Percentiles rank a stretch among this genome's conserved stretches.
phyloP scores from a whole-genome alignment of 2,113 vertebrate genomes.

The Hemiscyllium ocellatum region DNA sequence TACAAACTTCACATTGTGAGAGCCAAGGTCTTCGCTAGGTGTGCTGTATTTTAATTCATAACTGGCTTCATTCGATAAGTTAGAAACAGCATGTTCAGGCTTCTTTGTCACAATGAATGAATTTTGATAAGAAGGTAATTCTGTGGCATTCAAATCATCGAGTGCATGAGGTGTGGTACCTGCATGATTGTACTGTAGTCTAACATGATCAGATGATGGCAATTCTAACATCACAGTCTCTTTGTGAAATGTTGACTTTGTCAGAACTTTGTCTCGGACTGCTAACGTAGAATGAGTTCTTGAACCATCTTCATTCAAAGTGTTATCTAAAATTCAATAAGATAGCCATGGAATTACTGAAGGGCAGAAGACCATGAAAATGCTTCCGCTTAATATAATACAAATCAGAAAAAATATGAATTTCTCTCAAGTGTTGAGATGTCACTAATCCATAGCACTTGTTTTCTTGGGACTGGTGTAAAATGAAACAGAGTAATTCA shows the following conservation, averaged over 20 bases:
- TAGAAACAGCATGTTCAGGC: conserved; percentile 71
- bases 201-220: conserved; percentile 78
- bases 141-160: conserved; percentile 67
- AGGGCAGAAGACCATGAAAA: not conserved
- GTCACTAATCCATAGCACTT: not conserved
- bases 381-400: not conserved
- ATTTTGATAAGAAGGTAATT: conserved; percentile 74
- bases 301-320: conserved; percentile 83
- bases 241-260: conserved; percentile 76
- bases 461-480: not conserved
- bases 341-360: not conserved
- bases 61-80: conserved; percentile 77
- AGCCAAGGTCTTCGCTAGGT: conserved; percentile 49
- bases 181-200: conserved; percentile 80
- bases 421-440: not conserved
- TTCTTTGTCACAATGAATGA: conserved; percentile 56
- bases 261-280: conserved; percentile 78
- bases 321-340: conserved; percentile 71
- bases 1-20: conserved; percentile 40
- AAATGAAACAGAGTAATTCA: not conserved
- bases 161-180: conserved; percentile 70
- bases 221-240: conserved; percentile 77
- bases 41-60: conserved; percentile 81
- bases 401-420: not conserved
- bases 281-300: conserved; percentile 80